Conservation (phyloP, 35 echinoderm and acorn worm genomes). For the Stichopus chloronotus region DNA sequence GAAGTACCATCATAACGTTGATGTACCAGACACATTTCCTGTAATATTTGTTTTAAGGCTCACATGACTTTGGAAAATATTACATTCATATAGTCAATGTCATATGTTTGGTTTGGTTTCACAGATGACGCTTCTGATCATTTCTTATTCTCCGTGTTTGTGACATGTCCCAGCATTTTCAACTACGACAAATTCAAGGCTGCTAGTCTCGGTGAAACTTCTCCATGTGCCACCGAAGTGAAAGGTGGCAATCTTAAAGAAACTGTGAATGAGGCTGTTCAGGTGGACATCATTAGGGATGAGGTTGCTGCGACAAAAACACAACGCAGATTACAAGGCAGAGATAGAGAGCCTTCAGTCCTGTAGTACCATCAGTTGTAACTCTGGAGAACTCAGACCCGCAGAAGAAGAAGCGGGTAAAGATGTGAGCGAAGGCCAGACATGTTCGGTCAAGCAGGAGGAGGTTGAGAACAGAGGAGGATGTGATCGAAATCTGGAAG, state of each 20-base stretch:
- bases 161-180: constrained; percentile 39
- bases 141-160: constrained; percentile 13
- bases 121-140: neutral
- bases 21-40: too few relatives aligned
- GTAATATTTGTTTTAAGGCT: too few relatives aligned
- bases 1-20: too few relatives aligned
- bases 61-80: too few relatives aligned
- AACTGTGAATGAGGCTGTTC: neutral
- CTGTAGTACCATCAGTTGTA: neutral
- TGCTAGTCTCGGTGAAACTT: neutral
- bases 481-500: neutral
- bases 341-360: constrained; percentile 8
- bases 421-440: neutral
- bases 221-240: neutral
- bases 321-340: neutral
- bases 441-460: neutral
- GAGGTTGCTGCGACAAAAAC: neutral
- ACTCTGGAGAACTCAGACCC: neutral
- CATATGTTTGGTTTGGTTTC: neutral
- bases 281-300: neutral
- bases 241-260: neutral
- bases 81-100: too few relatives aligned
- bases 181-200: constrained; percentile 40
- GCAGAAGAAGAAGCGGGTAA: neutral
- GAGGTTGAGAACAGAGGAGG: neutral